These are phyloP conservation scores for Myotis pilosus DNA, from an alignment of 2,797 vertebrate species.

Conservation along the genomic window DNA sequence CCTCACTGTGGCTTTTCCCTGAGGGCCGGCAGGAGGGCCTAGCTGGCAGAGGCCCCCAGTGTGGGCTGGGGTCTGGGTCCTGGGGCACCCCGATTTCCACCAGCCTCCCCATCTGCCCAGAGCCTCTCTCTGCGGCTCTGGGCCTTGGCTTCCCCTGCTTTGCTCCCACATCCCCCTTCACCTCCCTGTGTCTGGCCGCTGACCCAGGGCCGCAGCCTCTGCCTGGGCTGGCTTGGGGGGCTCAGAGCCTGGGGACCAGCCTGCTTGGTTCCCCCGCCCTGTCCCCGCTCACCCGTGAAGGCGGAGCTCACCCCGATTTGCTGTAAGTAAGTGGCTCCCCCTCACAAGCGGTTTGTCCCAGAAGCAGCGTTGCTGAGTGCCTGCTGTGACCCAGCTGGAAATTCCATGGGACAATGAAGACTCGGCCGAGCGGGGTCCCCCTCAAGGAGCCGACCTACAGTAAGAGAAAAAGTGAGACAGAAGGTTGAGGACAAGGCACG, in stretches of 20 bases:
- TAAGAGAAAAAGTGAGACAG: background rate
- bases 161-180: background rate
- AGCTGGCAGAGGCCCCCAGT: fast-evolving
- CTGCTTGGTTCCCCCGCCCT: background rate
- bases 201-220: background rate
- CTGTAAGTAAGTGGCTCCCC: background rate
- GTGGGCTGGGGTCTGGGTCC: background rate
- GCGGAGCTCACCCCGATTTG: background rate
- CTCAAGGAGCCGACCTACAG: too few species aligned
- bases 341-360: background rate
- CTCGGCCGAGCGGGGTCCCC: fast-evolving
- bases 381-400: background rate
- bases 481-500: background rate
- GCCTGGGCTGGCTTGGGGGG: background rate
- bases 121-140: background rate
- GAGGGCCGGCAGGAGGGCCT: background rate
- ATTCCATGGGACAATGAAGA: background rate
- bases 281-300: background rate
- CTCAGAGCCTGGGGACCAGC: background rate
- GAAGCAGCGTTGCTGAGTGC: fast-evolving
- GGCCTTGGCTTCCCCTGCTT: background rate
- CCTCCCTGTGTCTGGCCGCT: background rate
- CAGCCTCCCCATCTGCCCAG: background rate
- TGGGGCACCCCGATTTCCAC: fast-evolving
- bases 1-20: fast-evolving